phyloP scores from a whole-genome alignment of 2,113 vertebrate species.

The Picathartes gymnocephalus region DNA sequence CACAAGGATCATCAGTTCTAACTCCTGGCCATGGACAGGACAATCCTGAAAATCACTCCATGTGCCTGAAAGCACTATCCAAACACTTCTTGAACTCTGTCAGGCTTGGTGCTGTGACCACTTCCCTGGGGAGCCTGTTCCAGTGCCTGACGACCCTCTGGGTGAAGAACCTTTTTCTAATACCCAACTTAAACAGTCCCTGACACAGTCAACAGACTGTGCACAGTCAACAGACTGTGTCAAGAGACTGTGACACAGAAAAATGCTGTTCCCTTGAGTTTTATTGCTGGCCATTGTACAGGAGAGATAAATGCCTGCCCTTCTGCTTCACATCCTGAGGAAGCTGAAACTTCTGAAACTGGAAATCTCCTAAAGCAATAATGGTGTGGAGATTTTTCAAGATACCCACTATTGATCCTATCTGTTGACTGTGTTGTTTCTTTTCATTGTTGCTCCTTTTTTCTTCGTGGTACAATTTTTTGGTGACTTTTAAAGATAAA shows the following conservation, averaged over 20 bases:
- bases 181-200: not conserved
- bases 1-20: not conserved
- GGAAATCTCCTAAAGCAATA: not conserved
- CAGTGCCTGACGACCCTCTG: rapidly evolving
- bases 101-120: not conserved
- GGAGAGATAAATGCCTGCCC: no score
- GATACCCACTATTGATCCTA: not conserved
- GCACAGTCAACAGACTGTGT: not conserved
- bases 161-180: not conserved
- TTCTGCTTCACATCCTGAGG: not conserved
- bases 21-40: not conserved
- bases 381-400: not conserved
- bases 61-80: not conserved
- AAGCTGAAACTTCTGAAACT: not conserved
- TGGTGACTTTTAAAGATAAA: not conserved
- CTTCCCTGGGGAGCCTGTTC: not conserved
- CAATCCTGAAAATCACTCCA: not conserved
- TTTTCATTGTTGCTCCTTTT: not conserved
- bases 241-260: not conserved
- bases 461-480: not conserved
- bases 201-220: not conserved
- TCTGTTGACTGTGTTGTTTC: not conserved
- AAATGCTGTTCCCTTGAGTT: not conserved
- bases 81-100: not conserved
- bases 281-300: not conserved